Evolutionary conservation across 2,888 invertebrate genomes (phyloP).

Genomic region (Machimus rusticus): DNA sequence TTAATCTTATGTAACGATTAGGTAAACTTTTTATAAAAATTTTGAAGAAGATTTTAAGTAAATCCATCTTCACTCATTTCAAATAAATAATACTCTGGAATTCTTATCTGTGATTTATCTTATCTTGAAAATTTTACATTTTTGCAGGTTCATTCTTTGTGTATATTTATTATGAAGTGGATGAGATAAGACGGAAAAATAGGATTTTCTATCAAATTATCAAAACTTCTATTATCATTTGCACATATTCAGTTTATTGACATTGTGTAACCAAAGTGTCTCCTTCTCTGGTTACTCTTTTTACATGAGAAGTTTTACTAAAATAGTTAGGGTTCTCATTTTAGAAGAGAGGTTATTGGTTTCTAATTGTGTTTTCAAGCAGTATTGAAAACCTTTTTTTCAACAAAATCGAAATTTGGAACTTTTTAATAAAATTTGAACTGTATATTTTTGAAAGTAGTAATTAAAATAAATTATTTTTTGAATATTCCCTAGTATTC

Average conservation of each 20-base stretch:
- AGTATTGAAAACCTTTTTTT: too few species aligned
- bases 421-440: too few species aligned
- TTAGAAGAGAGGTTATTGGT: too few species aligned
- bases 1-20: neutral
- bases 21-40: neutral
- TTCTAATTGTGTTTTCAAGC: too few species aligned
- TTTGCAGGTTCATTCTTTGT: neutral
- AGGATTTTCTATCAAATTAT: neutral
- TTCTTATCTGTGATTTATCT: neutral
- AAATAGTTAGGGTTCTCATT: too few species aligned
- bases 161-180: neutral
- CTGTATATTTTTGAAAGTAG: too few species aligned
- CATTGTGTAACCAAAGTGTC: neutral
- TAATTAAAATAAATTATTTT: too few species aligned
- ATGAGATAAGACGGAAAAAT: neutral
- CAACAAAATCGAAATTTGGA: too few species aligned
- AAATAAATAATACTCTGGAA: neutral
- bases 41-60: neutral
- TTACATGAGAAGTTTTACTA: too few species aligned
- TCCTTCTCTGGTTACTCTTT: too few species aligned
- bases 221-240: neutral
- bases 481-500: too few species aligned
- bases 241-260: neutral
- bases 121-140: neutral
- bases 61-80: neutral